phyloP scores from a whole-genome alignment of 1,140 invertebrate species.

The Neotoxoptera formosana region DNA sequence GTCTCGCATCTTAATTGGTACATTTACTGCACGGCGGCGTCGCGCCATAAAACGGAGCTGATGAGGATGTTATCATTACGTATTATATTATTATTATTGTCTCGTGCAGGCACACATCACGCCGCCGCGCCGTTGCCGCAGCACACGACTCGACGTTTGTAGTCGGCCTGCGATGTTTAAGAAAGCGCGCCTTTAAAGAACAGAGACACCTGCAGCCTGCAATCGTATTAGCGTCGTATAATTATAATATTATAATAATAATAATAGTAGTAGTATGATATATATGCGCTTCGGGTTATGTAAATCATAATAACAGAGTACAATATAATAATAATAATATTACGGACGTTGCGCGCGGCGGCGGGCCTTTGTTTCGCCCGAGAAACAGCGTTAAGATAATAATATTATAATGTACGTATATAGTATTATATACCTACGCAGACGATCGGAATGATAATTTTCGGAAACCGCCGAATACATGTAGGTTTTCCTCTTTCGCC shows the following conservation, averaged over 20 bases:
- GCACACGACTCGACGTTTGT: background rate
- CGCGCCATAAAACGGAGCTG: background rate
- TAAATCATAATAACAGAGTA: background rate
- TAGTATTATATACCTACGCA: background rate
- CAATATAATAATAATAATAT: background rate
- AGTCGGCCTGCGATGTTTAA: background rate
- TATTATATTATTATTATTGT: background rate
- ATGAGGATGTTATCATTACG: background rate
- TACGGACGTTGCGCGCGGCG: background rate
- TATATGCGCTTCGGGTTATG: background rate
- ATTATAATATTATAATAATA: background rate
- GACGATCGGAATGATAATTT: conserved; percentile 1
- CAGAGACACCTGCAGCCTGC: background rate
- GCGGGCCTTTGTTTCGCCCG: background rate
- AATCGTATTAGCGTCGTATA: background rate
- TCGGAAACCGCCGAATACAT: background rate
- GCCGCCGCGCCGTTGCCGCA: background rate
- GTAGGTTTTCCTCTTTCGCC: background rate
- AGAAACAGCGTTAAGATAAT: background rate
- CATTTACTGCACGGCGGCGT: background rate
- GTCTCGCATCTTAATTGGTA: background rate
- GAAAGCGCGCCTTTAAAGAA: background rate
- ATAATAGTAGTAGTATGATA: background rate
- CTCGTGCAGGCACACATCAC: background rate
- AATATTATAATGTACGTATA: background rate